phyloP scores from a whole-genome alignment of 2,888 invertebrate species.

The Parnassius glacialis region DNA sequence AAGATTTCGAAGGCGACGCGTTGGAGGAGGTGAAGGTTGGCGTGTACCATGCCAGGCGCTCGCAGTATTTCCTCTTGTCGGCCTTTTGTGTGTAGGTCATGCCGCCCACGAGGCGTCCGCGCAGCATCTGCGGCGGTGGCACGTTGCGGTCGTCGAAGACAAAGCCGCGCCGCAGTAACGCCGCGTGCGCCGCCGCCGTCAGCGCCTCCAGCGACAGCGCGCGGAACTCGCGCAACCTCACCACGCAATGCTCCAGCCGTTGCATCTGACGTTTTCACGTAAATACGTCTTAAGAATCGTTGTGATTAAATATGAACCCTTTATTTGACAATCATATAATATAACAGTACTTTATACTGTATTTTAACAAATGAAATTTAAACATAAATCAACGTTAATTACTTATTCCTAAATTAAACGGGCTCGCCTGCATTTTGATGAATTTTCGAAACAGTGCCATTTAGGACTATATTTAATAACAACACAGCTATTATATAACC shows the following conservation, averaged over 20 bases:
- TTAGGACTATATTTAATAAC: too few relatives aligned
- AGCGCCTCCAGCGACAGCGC: slow-evolving; percentile 65
- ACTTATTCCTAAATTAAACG: too few relatives aligned
- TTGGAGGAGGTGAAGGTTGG: neutral
- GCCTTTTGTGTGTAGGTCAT: slow-evolving; percentile 94
- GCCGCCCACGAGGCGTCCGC: slow-evolving; percentile 83
- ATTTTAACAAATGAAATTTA: too few relatives aligned
- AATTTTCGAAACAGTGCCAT: too few relatives aligned
- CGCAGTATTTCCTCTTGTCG: slow-evolving; percentile 90
- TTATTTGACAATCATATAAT: too few relatives aligned
- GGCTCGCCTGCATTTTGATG: too few relatives aligned
- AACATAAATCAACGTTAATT: too few relatives aligned
- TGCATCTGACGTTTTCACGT: slow-evolving; percentile 65
- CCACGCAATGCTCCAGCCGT: slow-evolving; percentile 60
- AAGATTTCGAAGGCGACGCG: too few relatives aligned
- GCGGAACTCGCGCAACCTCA: slow-evolving; percentile 57
- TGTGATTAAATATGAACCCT: too few relatives aligned
- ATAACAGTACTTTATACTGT: too few relatives aligned
- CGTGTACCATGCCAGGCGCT: slow-evolving; percentile 86
- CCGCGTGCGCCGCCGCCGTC: slow-evolving; percentile 86
- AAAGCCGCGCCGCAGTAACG: slow-evolving; percentile 88
- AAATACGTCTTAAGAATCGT: too few relatives aligned
- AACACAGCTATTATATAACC: too few relatives aligned
- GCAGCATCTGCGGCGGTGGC: slow-evolving; percentile 68
- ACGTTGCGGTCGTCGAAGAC: slow-evolving; percentile 86